Conservation (phyloP, 2,888 invertebrate species). For the Spisula solida region DNA sequence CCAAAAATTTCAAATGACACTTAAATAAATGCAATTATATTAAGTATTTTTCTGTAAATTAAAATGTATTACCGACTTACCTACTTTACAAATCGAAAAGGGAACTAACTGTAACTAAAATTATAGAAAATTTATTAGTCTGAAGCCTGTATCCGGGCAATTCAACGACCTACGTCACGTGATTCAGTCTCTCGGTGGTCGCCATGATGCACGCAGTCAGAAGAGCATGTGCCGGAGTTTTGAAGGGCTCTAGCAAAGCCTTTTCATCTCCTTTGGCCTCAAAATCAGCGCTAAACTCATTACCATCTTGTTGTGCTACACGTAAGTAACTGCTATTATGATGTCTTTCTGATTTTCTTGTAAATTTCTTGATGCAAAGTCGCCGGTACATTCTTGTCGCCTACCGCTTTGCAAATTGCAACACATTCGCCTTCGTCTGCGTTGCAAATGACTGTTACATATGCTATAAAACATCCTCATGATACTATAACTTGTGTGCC, state of each 20-base stretch:
- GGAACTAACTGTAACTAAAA: not conserved
- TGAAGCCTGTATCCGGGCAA: slow-evolving; percentile 56
- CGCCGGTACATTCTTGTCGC: slow-evolving; percentile 20
- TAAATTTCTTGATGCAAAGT: not conserved
- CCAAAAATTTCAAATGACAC: no score
- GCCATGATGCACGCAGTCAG: slow-evolving; percentile 90
- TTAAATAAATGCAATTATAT: no score
- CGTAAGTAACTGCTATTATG: slow-evolving; percentile 87
- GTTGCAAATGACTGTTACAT: not conserved
- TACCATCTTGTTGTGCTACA: slow-evolving; percentile 88
- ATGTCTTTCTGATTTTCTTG: not conserved
- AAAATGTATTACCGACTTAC: no score
- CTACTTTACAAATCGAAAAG: not conserved
- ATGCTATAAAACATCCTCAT: not conserved
- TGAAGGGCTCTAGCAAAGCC: slow-evolving; percentile 89
- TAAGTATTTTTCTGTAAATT: no score
- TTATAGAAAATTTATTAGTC: slow-evolving; percentile 15
- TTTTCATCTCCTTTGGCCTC: slow-evolving; percentile 88
- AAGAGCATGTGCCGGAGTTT: slow-evolving; percentile 89
- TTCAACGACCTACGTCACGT: slow-evolving; percentile 68
- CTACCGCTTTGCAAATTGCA: not conserved
- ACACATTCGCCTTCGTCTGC: not conserved
- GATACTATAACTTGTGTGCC: not conserved
- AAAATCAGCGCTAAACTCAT: slow-evolving; percentile 88
- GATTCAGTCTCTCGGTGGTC: slow-evolving; percentile 73